These are phyloP conservation scores for Addax nasomaculatus DNA, from an alignment of 2,113 vertebrate species.

Conservation along the genomic window DNA sequence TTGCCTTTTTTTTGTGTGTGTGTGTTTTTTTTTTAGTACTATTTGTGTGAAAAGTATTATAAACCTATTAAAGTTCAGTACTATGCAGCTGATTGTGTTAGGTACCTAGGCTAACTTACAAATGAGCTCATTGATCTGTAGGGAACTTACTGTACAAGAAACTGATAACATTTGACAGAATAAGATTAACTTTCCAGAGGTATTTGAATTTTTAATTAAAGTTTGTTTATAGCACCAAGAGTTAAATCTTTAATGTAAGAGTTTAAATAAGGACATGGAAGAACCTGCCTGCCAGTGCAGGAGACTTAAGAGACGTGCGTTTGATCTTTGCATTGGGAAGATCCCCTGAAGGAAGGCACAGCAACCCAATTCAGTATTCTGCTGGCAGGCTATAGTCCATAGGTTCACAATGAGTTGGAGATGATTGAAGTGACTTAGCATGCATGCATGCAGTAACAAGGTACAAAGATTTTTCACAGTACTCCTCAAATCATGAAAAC, in stretches of 20 bases:
- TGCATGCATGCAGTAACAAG: background rate
- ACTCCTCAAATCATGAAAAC: background rate
- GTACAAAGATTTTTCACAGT: background rate
- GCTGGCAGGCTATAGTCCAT: background rate
- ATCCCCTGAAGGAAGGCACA: background rate
- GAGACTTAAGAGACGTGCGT: background rate
- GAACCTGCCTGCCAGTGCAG: background rate
- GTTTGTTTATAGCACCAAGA: background rate
- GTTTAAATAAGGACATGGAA: background rate
- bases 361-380: background rate
- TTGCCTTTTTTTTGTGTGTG: background rate
- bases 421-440: background rate
- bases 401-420: background rate
- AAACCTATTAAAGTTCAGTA: background rate
- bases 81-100: background rate
- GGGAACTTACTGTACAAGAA: background rate
- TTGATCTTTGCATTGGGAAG: background rate
- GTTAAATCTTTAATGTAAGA: background rate
- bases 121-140: background rate
- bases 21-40: background rate
- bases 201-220: background rate
- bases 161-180: background rate
- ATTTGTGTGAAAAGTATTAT: background rate
- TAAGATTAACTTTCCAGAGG: background rate
- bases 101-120: background rate